Conservation (phyloP, 2,113 vertebrate genomes). For the Chamaea fasciata region DNA sequence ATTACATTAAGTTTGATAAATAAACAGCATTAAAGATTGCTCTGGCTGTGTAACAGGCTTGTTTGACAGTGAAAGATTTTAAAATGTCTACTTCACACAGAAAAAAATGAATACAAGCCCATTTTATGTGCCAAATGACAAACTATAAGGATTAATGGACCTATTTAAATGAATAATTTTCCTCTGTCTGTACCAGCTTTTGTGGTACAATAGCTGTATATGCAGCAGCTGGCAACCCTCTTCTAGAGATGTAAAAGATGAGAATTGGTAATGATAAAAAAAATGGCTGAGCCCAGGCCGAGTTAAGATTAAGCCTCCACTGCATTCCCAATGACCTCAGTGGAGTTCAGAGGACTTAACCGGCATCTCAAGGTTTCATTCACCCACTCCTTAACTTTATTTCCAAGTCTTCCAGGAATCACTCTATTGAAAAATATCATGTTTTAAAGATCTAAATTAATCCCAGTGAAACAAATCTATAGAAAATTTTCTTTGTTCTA, state of each 20-base stretch:
- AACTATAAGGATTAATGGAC: conserved; percentile 45
- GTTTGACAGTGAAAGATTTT: conserved; percentile 42
- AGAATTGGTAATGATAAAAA: conserved; percentile 15
- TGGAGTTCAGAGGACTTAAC: not conserved
- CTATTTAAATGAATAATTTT: conserved; percentile 46
- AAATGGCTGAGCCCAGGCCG: not conserved
- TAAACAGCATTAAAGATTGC: conserved; percentile 49
- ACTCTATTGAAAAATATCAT: not conserved
- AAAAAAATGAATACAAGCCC: conserved; percentile 50
- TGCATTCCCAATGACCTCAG: not conserved
- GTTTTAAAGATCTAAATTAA: not conserved
- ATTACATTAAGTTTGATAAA: conserved; percentile 58
- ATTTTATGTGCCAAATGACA: conserved; percentile 31
- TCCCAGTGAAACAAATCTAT: not conserved
- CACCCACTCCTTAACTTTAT: not conserved
- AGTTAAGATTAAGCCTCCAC: not conserved
- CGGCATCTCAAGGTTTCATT: not conserved
- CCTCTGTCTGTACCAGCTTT: not conserved
- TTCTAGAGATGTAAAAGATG: conserved; percentile 22
- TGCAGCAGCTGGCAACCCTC: conserved; percentile 11
- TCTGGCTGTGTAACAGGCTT: conserved; percentile 28
- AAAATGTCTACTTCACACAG: not conserved
- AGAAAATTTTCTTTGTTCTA: not conserved
- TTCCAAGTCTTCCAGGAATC: not conserved
- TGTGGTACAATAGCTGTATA: not conserved